Conservation (phyloP, 2,888 invertebrate species). For the Xestia ashworthii region DNA sequence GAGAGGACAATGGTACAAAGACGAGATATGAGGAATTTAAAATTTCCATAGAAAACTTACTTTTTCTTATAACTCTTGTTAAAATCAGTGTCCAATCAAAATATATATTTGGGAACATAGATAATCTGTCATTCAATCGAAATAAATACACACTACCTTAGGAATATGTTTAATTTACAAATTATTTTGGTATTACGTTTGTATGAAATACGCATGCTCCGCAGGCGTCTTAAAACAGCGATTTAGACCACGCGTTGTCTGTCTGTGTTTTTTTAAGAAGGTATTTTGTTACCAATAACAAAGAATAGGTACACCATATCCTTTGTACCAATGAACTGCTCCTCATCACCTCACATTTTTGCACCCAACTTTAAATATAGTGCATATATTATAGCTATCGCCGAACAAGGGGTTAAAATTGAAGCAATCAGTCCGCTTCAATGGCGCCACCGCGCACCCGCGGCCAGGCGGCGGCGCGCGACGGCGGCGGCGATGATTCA, state of each 20-base stretch:
- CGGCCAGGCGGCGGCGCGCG: neutral
- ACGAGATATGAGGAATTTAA: too few species aligned
- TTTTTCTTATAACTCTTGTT: too few species aligned
- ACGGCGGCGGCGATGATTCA: neutral
- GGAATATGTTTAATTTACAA: too few species aligned
- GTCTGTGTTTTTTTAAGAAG: neutral
- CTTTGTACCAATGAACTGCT: neutral
- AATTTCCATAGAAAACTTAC: too few species aligned
- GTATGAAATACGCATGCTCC: too few species aligned
- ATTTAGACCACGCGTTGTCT: neutral
- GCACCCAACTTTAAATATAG: neutral
- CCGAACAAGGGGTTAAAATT: neutral
- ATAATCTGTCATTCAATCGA: too few species aligned
- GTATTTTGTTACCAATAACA: neutral
- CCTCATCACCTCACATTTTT: neutral
- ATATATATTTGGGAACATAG: too few species aligned
- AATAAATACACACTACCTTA: too few species aligned
- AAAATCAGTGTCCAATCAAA: too few species aligned
- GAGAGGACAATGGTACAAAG: too few species aligned
- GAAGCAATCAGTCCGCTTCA: constrained; percentile 25
- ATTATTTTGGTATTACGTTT: too few species aligned
- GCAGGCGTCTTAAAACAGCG: too few species aligned
- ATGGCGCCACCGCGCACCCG: neutral
- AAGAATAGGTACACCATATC: neutral
- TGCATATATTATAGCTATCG: neutral